Percentiles rank a stretch among this genome's conserved stretches.
phyloP scores from a whole-genome alignment of 2,113 vertebrate genomes.

The Brachyhypopomus occidentalis region DNA sequence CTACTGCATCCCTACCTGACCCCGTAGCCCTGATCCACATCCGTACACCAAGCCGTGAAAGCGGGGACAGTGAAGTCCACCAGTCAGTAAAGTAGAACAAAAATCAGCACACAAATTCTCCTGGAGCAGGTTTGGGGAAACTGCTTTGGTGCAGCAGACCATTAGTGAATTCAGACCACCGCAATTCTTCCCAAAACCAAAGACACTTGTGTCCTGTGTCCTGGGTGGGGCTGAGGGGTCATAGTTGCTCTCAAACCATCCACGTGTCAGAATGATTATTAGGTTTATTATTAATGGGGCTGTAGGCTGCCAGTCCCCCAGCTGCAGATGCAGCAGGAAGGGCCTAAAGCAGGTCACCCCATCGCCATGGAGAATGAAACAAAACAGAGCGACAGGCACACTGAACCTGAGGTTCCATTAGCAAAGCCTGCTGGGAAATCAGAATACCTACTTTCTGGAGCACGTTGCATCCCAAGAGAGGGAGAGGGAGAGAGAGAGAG shows the following conservation, averaged over 20 bases:
- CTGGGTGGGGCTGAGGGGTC: no score
- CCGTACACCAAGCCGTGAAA: background rate
- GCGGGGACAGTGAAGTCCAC: background rate
- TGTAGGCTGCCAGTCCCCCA: conserved; percentile 19
- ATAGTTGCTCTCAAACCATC: background rate
- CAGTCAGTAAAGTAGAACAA: background rate
- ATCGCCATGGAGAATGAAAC: conserved; percentile 39
- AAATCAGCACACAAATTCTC: background rate
- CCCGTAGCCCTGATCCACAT: background rate
- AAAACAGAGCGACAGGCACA: conserved; percentile 47
- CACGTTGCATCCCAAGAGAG: conserved; percentile 43
- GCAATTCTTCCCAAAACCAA: no score
- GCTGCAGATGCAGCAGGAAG: conserved; percentile 24
- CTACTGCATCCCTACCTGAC: background rate
- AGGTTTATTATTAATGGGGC: background rate
- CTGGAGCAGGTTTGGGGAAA: background rate
- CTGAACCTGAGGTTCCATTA: conserved; percentile 55
- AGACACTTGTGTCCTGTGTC: background rate
- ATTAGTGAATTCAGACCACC: no score
- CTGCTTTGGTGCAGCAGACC: no score
- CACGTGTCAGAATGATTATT: background rate
- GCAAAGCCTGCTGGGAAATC: conserved; percentile 55
- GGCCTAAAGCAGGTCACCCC: conserved; percentile 39
- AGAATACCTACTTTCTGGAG: conserved; percentile 54
- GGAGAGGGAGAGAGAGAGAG: background rate